Evolutionary conservation across 2,113 vertebrate species (phyloP), one percentile per base, ranked within the genome.

Genomic region (Calonectris borealis): DNA sequence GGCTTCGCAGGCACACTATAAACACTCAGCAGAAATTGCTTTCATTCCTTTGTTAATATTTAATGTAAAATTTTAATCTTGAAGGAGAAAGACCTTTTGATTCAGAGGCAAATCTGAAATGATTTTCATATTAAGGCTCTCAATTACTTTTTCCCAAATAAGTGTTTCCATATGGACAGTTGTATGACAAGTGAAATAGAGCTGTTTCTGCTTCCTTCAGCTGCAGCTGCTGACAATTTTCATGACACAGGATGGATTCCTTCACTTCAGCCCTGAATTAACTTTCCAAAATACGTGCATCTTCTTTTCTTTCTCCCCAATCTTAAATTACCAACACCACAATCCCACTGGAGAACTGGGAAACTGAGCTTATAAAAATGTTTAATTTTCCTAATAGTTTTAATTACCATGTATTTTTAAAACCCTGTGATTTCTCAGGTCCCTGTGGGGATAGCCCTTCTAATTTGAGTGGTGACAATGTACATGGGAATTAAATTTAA

Each of bases 361-460:
- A 91, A 94, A 94, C 65, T 0, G 3, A 86, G 62, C 36, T 36
- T 87, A 94, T 60, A 87, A 92, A 95, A 95, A 95, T 85, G 70
- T 91, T 95, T 76, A 61, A 72, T 94, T 92, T 95, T 86, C 70
- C 73, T 91, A 92, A 92, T 95, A 89, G 73, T 91, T 97, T 95
- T 91, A 97, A 94, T 94, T 94, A 93, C 86, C 27, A 51, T 25
- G 36, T 85, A 61, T 79, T 94, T 96, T 95, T 72, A 52, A 86
- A 93, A 65, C 58, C 24, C 55, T 75, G 85, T 80, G 87, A 93
- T 85, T 83, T 87, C 90, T 86, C 66, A 86, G 1, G 1, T 60
- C 8, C 7, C 86, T 86, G 92, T 86, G 52, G 92, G 92, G 83
- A 88, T 86, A 95, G 70, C 80, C 93, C 52, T 84, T 96, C 94